Evolutionary conservation across 2,888 invertebrate genomes (phyloP).

Genomic region (Polydesmus complanatus): DNA sequence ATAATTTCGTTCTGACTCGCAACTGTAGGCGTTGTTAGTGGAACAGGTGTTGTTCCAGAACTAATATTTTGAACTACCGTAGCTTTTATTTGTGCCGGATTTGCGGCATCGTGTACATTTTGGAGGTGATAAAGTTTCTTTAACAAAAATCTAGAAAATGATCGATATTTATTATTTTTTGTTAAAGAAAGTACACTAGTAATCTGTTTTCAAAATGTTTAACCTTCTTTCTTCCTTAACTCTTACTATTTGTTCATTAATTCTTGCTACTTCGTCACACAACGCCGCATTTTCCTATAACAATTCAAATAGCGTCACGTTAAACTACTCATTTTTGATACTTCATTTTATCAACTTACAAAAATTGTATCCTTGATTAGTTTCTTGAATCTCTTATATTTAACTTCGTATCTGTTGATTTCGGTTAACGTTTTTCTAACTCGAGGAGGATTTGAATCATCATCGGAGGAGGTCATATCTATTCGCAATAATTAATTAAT

Average conservation of each 20-base stretch:
- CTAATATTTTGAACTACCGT: not conserved
- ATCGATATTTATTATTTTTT: not conserved
- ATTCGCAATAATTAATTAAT: not conserved
- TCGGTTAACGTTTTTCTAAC: not conserved
- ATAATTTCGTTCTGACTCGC: not conserved
- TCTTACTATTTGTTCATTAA: conserved; percentile 64
- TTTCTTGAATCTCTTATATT: conserved; percentile 31
- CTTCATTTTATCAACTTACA: conserved; percentile 27
- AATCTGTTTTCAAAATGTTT: conserved; percentile 17
- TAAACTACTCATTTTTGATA: not conserved
- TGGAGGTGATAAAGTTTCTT: conserved; percentile 46
- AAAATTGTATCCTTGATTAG: conserved; percentile 32
- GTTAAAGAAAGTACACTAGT: not conserved
- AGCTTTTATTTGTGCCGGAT: conserved; percentile 1
- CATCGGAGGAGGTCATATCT: not conserved
- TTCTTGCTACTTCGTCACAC: conserved; percentile 73
- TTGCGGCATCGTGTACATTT: conserved; percentile 24
- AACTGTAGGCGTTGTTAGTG: not conserved
- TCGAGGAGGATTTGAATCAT: conserved; percentile 4
- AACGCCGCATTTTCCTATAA: conserved; percentile 40
- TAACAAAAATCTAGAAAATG: conserved; percentile 45
- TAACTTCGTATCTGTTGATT: conserved; percentile 28
- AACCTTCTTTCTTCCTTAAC: conserved; percentile 61
- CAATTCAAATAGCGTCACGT: not conserved
- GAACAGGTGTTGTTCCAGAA: not conserved